Base-by-base conservation (phyloP, 1,140 invertebrate species). In the Sycophaga agraensis region DNA sequence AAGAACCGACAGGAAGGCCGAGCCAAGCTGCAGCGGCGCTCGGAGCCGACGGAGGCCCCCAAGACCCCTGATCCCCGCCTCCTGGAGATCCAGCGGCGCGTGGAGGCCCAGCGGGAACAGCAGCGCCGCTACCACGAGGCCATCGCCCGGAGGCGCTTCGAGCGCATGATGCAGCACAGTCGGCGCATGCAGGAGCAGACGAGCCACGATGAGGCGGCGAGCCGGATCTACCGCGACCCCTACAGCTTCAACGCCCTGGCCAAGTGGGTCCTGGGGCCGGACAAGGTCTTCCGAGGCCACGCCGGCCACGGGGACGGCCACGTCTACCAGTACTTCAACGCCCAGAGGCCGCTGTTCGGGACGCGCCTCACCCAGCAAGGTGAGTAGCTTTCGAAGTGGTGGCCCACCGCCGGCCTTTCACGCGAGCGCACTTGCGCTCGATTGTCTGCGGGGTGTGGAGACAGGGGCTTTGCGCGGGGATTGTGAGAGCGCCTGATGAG, bases 191-290 rank as follows among this genome's bases (percentile, higher is more conserved):
- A 63, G 12, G 6, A 63, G 8, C 46, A 46, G 6, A 51, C 0
- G 28, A 19, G 1, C 46, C n/a, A 39, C 8, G 39, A 63, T 5
- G 5, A 43, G 11, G 37, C 2, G 6, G 7, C 0, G 11, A 40
- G 34, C 14, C 19, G 46, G 4, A 28, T 57, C 12, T 57, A 51
- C 17, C 61, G 61, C 0, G 65, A 73, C 42, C 67, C 67, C 1
- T 64, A 68, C 6, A 69, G 70, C 17, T 64, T 73, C 34, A 69
- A 73, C 28, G 40, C 66, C 0, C 46, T 68, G 17, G 55, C 63
- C 16, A 45, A 68, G 11, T 53, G 46, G 48, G 12, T 63, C 0
- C 34, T 51, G 1, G 39, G 39, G 5, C 46, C 46, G 0, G 14
- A 31, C 6, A 43, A 34, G 0, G 14, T 21, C 1, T 57, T 63